These are phyloP conservation scores for Galeruca laticollis DNA, from an alignment of 2,888 invertebrate genomes.

Conservation along the genomic window DNA sequence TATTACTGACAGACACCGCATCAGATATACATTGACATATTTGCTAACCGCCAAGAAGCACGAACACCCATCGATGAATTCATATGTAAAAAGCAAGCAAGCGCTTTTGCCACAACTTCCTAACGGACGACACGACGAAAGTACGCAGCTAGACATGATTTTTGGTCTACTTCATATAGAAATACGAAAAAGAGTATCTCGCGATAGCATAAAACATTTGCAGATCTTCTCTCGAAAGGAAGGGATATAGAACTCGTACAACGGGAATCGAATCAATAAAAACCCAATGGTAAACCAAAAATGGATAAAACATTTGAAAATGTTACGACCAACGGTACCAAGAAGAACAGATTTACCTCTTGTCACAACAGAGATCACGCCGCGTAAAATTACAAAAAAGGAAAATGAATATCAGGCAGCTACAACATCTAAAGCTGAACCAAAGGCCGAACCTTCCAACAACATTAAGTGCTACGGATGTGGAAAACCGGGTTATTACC, in stretches of 20 bases:
- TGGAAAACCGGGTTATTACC: too few relatives aligned
- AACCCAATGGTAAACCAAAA: neutral
- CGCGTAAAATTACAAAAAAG: constrained; percentile 7
- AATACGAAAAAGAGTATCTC: neutral
- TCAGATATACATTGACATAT: too few relatives aligned
- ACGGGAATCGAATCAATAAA: neutral
- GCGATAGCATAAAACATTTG: too few relatives aligned
- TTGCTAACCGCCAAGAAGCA: constrained; percentile 34
- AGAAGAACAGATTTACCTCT: constrained; percentile 23
- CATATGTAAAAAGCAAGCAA: constrained; percentile 42
- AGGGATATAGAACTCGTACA: neutral
- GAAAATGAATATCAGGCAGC: constrained; percentile 15
- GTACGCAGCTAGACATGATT: constrained; percentile 45
- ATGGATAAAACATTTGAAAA: neutral
- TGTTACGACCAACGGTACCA: neutral
- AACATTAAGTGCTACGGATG: too few relatives aligned
- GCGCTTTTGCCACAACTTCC: constrained; percentile 44
- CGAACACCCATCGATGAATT: constrained; percentile 38
- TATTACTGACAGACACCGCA: constrained; percentile 39
- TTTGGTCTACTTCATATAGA: constrained; percentile 26
- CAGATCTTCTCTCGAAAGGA: too few relatives aligned
- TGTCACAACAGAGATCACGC: constrained; percentile 23
- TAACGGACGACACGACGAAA: constrained; percentile 39
- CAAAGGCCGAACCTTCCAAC: neutral
- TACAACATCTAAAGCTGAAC: constrained; percentile 28